phyloP scores from a whole-genome alignment of 2,888 invertebrate species.

The Podotricha telesiphe region DNA sequence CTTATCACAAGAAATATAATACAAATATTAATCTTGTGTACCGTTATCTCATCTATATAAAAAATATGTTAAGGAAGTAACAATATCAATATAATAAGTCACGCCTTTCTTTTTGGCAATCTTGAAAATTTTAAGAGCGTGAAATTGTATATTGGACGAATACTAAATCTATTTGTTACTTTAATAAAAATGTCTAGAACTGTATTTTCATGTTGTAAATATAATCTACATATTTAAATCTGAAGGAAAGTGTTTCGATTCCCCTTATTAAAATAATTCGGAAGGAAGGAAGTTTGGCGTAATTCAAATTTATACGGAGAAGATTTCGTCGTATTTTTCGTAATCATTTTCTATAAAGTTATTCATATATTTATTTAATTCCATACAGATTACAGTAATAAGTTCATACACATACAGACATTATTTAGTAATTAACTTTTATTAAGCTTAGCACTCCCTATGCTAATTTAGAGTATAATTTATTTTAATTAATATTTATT shows the following conservation, averaged over 20 bases:
- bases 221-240: not conserved
- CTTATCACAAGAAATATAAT: not conserved
- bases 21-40: not conserved
- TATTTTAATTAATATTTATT: too few relatives aligned
- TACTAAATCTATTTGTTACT: not conserved
- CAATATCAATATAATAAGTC: not conserved
- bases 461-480: too few relatives aligned
- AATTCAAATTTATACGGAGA: too few relatives aligned
- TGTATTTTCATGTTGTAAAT: not conserved
- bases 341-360: too few relatives aligned
- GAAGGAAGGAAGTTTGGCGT: too few relatives aligned
- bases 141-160: conserved; percentile 1
- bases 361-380: too few relatives aligned
- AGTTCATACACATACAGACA: too few relatives aligned
- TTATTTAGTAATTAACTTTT: too few relatives aligned
- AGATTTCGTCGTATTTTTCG: too few relatives aligned
- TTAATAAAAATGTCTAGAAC: not conserved
- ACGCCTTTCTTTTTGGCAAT: conserved; percentile 4
- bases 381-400: too few relatives aligned
- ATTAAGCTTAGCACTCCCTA: too few relatives aligned
- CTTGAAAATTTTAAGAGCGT: conserved; percentile 1
- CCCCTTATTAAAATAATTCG: not conserved
- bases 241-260: not conserved
- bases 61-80: not conserved
- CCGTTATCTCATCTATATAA: not conserved